Conservation (phyloP, 2,113 vertebrate species). For the Coptodon rendalli region DNA sequence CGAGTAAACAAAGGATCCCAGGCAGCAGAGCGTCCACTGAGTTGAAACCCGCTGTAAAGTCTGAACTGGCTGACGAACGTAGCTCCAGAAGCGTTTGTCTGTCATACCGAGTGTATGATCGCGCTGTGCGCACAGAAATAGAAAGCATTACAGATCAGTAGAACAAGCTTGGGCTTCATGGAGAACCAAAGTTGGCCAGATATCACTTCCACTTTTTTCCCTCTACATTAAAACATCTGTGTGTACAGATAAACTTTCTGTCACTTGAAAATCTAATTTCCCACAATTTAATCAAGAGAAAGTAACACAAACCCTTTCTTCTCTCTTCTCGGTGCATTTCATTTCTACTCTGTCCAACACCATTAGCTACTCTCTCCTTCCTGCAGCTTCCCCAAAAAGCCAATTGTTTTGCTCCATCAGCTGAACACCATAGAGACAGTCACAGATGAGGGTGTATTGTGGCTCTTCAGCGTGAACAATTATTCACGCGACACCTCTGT, state of each 20-base stretch:
- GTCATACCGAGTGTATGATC: too few species aligned
- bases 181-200: not conserved
- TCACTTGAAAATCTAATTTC: not conserved
- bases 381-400: not conserved
- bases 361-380: not conserved
- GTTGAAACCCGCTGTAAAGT: too few species aligned
- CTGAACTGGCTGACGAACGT: too few species aligned
- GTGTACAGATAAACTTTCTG: not conserved
- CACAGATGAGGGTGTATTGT: not conserved
- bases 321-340: not conserved
- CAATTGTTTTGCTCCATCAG: not conserved
- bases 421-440: not conserved
- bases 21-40: too few species aligned
- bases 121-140: too few species aligned
- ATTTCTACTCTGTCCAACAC: not conserved
- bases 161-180: not conserved
- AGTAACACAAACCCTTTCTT: not conserved
- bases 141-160: not conserved
- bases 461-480: conserved; percentile 8
- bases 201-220: not conserved
- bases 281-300: not conserved
- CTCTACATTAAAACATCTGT: not conserved
- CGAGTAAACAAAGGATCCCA: too few species aligned
- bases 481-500: conserved; percentile 32
- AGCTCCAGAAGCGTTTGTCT: too few species aligned